Evolutionary conservation across 1,140 invertebrate genomes (phyloP), one percentile per base, ranked within the genome.

Genomic region (Teleogryllus occipitalis): DNA sequence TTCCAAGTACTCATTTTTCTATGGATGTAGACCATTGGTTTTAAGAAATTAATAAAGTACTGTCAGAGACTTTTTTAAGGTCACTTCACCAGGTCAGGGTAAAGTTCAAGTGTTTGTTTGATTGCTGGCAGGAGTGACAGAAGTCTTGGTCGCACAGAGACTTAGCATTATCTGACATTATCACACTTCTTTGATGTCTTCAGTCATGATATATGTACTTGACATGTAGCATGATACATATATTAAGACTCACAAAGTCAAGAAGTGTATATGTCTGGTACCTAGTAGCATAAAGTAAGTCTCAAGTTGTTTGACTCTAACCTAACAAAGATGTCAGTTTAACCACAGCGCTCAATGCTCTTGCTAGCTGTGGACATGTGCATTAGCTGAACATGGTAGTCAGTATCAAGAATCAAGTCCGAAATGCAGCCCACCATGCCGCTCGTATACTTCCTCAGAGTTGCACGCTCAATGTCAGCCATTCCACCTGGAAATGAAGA

Each of bases 391-490:
- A 93, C 87, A n/a, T 89, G 88, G 84, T 92, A 93, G 84, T 96
- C 93, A n/a, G 92, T 91, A 81, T 93, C 93, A 72, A 96, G 86
- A 10, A 92, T 91, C 47, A 96, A 87, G 85, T 95, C 93, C 73
- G 92, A 92, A 83, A 96, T 90, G 86, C 95, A 96, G 46, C 95
- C 95, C 54, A 90, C 87, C 81, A 95, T 91, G 49, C 94, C 94
- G 81, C 88, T 89, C n/a, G 86, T 86, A 86, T 93, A 95, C 82
- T 90, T 89, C 80, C 90, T 88, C 49, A 90, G 87, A 47, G 93
- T 93, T 79, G 89, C 89, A 81, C 91, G 89, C 47, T 88, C 87
- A 80, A 92, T 87, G 82, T 93, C 90, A 77, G 93, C 90, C 85
- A 94, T 91, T n/a, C 94, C 94, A 83, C 94, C 94, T 91, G 87